Evolutionary conservation across 2,113 vertebrate species (phyloP).

Genomic region (Callopanchax toddi): DNA sequence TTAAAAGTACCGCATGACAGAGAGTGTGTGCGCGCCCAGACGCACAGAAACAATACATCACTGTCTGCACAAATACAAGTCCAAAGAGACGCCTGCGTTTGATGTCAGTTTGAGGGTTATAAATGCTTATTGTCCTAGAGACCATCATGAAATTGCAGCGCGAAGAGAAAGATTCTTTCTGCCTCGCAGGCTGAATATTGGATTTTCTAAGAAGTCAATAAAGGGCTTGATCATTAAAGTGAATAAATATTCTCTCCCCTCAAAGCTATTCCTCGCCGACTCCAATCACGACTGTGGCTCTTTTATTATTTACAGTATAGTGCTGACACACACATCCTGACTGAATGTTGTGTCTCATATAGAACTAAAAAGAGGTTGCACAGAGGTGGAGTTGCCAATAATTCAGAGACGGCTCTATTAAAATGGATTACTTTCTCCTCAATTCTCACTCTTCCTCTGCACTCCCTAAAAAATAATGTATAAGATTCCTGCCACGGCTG

Average conservation of each 20-base stretch:
- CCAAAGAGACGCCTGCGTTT: constrained; percentile 19
- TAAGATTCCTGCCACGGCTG: constrained; percentile 56
- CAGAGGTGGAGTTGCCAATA: constrained; percentile 67
- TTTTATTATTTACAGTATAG: constrained; percentile 78
- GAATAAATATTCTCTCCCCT: constrained; percentile 82
- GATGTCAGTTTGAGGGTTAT: constrained; percentile 63
- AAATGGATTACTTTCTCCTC: constrained; percentile 68
- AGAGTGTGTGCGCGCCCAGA: not conserved
- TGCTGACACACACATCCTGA: constrained; percentile 71
- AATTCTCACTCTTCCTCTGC: constrained; percentile 35
- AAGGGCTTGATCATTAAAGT: constrained; percentile 81
- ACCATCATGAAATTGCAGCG: constrained; percentile 72
- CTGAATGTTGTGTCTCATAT: constrained; percentile 64
- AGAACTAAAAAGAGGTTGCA: constrained; percentile 52
- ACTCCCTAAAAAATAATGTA: constrained; percentile 46
- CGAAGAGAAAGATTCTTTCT: constrained; percentile 67
- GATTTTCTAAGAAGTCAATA: constrained; percentile 83
- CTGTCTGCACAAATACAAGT: constrained; percentile 20
- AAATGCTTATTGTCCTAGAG: constrained; percentile 74
- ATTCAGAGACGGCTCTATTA: constrained; percentile 75
- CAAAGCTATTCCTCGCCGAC: constrained; percentile 75
- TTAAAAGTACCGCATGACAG: not conserved
- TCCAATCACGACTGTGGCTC: constrained; percentile 66
- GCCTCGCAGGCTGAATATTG: constrained; percentile 80
- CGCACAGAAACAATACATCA: constrained; percentile 8